phyloP scores from a whole-genome alignment of 2,888 invertebrate species.

The Spisula subtruncata region DNA sequence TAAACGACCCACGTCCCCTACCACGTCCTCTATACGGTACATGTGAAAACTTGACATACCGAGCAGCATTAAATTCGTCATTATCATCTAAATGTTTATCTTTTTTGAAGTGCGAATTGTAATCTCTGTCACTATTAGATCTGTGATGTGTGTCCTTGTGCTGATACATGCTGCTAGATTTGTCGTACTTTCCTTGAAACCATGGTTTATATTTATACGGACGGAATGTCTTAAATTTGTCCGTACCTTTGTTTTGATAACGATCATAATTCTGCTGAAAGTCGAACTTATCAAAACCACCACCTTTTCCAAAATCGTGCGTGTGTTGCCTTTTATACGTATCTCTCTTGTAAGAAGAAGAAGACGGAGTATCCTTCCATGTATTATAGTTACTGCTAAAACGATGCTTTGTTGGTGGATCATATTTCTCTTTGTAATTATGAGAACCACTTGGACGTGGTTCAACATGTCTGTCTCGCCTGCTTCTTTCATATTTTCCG shows the following conservation, averaged over 20 bases:
- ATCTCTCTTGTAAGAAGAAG: neutral
- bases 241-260: neutral
- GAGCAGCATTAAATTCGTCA: constrained; percentile 3
- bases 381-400: neutral
- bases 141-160: neutral
- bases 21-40: neutral
- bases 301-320: neutral
- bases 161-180: neutral
- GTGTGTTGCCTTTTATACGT: neutral
- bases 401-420: neutral
- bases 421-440: neutral
- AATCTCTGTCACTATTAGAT: neutral
- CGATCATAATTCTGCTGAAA: constrained; percentile 17
- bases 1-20: neutral
- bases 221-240: neutral
- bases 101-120: neutral
- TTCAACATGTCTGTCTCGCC: neutral
- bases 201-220: constrained; percentile 13
- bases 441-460: neutral
- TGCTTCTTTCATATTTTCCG: neutral
- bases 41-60: too few relatives aligned
- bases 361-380: neutral
- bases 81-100: neutral
- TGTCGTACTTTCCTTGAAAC: constrained; percentile 21
- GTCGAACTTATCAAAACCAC: neutral